Evolutionary conservation across 1,140 invertebrate species (phyloP).

Genomic region (Drosophila parabipectinata): DNA sequence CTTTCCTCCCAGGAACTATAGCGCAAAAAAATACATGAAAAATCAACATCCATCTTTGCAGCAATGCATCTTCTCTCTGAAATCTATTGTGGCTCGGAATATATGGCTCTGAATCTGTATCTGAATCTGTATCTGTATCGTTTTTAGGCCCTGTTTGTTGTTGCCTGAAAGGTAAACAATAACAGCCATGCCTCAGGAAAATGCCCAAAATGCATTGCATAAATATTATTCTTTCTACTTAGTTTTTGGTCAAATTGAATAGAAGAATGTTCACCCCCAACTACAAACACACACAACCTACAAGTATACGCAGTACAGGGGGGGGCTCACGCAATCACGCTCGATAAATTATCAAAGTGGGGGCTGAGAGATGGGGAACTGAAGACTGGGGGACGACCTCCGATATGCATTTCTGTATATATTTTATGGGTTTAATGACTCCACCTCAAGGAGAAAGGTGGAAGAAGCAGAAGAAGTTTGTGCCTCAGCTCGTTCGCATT

Average conservation of each 20-base stretch:
- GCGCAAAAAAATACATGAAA: conserved; percentile 35
- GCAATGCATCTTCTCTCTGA: conserved; percentile 7
- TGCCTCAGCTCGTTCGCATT: conserved; percentile 69
- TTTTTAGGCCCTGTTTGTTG: conserved; percentile 43
- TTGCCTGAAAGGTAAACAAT: conserved; percentile 67
- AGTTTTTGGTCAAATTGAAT: conserved; percentile 51
- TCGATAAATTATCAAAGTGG: conserved; percentile 76
- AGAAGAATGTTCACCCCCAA: conserved; percentile 34
- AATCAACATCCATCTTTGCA: conserved; percentile 37
- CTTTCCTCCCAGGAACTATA: conserved; percentile 31
- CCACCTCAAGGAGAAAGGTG: conserved; percentile 44
- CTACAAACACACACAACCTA: conserved; percentile 15
- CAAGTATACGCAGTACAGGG: background rate
- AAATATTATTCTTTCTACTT: conserved; percentile 76
- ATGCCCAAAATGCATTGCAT: conserved; percentile 68
- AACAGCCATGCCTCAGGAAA: conserved; percentile 59
- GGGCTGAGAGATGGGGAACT: background rate
- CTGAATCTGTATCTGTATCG: conserved; percentile 9
- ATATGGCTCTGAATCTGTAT: background rate
- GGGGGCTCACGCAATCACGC: conserved; percentile 48
- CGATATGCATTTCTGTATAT: conserved; percentile 57
- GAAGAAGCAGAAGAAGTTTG: conserved; percentile 27
- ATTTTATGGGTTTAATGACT: conserved; percentile 80
- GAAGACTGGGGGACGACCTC: conserved; percentile 12
- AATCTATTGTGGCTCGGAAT: conserved; percentile 15